Evolutionary conservation across 2,113 vertebrate genomes (phyloP), one percentile per base, ranked within the genome.

Genomic region (Thunnus thynnus): DNA sequence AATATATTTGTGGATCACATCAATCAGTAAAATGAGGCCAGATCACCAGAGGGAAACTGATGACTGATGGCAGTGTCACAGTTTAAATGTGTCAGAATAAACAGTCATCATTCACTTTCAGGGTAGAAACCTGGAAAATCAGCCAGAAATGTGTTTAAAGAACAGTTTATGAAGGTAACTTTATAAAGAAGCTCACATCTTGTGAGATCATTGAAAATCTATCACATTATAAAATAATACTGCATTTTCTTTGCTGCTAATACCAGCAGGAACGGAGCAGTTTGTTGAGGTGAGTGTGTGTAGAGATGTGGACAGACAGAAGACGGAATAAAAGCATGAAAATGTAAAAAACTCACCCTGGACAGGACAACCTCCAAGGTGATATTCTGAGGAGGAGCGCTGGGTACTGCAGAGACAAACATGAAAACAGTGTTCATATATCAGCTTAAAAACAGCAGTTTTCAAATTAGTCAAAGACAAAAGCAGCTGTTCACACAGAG

Each of bases 371-470:
- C 89, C 65, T 88, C 88, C 57, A 91, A 67, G 58, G 87, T 86
- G 85, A 93, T 90, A 87, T 93, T 93, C 84, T 92, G 91, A 61
- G 92, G 92, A 64, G 92, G 22, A 17, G 88, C 87, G 5, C 89
- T 83, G 56, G 92, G 92, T 1, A 90, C 92, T 93, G 88, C 16
- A 63, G 51, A 78, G 27, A 86, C 16, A 76, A 56, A 54, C 13
- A 77, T 0, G 55, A 17, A 32, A 44, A 72, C 27, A 30, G 2
- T 27, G 6, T 56, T 0, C 55, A 32, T 10, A 16, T 1, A 18
- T 52, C 13, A 68, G 25, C 17, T 11, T 30, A 18, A 17, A 32
- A 44, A 72, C 27, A 30, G 8, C 36, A 41, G 36, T 41, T 41
- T 6, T 41, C 8, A 8, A 7, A 41, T 41, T 41, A 41, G 9